These are phyloP conservation scores for Dolichallabes microphthalmus DNA, from an alignment of 2,113 vertebrate genomes.

Conservation along the genomic window DNA sequence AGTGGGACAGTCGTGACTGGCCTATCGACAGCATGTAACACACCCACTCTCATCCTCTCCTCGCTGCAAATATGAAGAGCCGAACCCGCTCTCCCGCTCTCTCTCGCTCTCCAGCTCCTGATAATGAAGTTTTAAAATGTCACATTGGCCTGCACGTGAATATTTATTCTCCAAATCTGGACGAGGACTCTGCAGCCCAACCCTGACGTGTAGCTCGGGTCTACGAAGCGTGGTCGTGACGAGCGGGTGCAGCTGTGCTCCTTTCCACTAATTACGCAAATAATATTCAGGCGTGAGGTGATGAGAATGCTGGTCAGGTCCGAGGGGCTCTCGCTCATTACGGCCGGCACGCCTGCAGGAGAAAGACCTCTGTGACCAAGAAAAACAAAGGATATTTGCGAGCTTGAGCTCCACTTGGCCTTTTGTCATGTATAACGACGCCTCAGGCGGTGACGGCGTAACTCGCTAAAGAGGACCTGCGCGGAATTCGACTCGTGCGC, in stretches of 20 bases:
- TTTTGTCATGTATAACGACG: slow-evolving; percentile 25
- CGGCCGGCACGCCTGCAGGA: not conserved
- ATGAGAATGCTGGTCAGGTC: slow-evolving; percentile 42
- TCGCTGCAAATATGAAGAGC: slow-evolving; percentile 10
- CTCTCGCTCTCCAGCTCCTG: not conserved
- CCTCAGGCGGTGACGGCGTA: not conserved
- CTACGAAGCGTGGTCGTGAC: slow-evolving; percentile 4
- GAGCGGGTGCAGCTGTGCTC: slow-evolving; percentile 22
- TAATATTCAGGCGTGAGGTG: slow-evolving; percentile 32
- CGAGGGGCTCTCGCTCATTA: slow-evolving; percentile 30
- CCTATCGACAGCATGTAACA: slow-evolving; percentile 40
- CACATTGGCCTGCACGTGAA: slow-evolving; percentile 30
- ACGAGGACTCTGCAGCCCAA: not conserved
- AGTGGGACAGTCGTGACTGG: slow-evolving; percentile 46
- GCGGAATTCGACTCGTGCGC: not conserved
- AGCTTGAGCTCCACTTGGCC: slow-evolving; percentile 28
- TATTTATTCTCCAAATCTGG: not conserved
- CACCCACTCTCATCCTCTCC: not conserved
- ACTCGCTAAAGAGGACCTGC: not conserved
- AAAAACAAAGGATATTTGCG: slow-evolving; percentile 23
- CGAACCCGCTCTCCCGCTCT: not conserved
- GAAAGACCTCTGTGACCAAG: slow-evolving; percentile 32
- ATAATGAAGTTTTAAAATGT: slow-evolving; percentile 39
- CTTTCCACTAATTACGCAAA: slow-evolving; percentile 44
- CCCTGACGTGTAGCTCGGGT: slow-evolving; percentile 6